Conservation (phyloP, 1,140 invertebrate genomes). For the Drosophila sproati region DNA sequence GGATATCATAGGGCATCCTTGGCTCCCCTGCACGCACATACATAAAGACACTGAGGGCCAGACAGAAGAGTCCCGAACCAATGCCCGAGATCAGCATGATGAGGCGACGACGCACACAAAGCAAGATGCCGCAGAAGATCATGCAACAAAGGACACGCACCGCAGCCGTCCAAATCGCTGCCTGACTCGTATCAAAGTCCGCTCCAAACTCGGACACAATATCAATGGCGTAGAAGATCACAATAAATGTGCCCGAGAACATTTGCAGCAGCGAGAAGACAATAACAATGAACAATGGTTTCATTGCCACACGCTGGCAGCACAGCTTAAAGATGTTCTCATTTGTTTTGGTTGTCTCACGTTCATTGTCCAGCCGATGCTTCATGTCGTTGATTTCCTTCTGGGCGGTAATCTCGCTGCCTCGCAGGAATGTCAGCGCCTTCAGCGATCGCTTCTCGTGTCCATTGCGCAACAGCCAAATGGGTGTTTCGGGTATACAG, state of each 20-base stretch:
- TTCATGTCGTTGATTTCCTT: conserved; percentile 70
- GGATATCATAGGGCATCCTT: conserved; percentile 80
- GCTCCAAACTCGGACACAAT: conserved; percentile 87
- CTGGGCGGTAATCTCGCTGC: conserved; percentile 86
- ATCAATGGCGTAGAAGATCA: conserved; percentile 91
- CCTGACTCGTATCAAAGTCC: conserved; percentile 85
- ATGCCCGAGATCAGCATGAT: conserved; percentile 88
- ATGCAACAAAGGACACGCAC: conserved; percentile 88
- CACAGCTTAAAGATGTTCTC: conserved; percentile 85
- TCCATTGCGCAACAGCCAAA: conserved; percentile 88
- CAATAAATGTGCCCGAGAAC: conserved; percentile 89
- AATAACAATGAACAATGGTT: conserved; percentile 89
- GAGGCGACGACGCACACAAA: conserved; percentile 87
- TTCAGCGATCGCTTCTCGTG: conserved; percentile 87
- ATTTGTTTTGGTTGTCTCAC: conserved; percentile 83
- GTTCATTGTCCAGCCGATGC: conserved; percentile 85
- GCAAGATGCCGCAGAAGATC: conserved; percentile 87
- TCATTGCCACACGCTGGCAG: conserved; percentile 86
- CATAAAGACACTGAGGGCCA: conserved; percentile 86
- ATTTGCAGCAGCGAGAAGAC: conserved; percentile 90
- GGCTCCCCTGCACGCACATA: conserved; percentile 81
- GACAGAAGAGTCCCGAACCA: conserved; percentile 87
- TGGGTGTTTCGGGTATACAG: conserved; percentile 90
- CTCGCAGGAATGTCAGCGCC: conserved; percentile 88
- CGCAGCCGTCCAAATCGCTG: conserved; percentile 88